These are phyloP conservation scores for Steatocranus sp. DNA, from an alignment of 2,797 vertebrate species.

Conservation along the genomic window DNA sequence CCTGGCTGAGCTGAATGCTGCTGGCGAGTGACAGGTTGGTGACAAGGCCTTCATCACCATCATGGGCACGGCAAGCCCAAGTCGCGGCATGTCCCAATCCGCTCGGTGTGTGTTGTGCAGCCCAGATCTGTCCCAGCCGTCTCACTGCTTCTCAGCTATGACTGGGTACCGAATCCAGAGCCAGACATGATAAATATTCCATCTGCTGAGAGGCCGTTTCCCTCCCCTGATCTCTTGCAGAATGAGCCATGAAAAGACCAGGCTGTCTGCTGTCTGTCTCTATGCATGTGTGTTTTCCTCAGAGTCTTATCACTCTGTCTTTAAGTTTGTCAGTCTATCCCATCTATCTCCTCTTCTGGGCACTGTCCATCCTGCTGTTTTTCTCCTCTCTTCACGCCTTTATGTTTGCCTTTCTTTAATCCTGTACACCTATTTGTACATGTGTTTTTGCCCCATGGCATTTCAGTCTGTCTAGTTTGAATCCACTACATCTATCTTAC, in stretches of 20 bases:
- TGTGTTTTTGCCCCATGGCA: neutral
- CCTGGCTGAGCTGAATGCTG: neutral
- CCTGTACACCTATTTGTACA: neutral
- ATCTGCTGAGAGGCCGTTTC: slow-evolving; percentile 59
- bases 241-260: slow-evolving; percentile 65
- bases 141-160: slow-evolving; percentile 49
- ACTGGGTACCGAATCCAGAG: slow-evolving; percentile 23
- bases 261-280: slow-evolving; percentile 42
- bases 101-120: slow-evolving; percentile 24
- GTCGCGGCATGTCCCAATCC: neutral
- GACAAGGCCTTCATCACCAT: slow-evolving; percentile 58
- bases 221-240: slow-evolving; percentile 51
- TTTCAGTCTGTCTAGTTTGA: neutral
- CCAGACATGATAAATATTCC: slow-evolving; percentile 68
- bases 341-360: neutral
- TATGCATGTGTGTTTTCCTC: neutral
- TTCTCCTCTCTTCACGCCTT: neutral
- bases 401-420: neutral
- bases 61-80: neutral
- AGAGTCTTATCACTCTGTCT: slow-evolving; percentile 27
- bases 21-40: slow-evolving; percentile 41
- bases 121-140: slow-evolving; percentile 57
- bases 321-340: slow-evolving; percentile 31
- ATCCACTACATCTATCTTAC: neutral
- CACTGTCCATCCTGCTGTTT: neutral